phyloP scores from a whole-genome alignment of 2,797 vertebrate genomes.

The Scleropages formosus region DNA sequence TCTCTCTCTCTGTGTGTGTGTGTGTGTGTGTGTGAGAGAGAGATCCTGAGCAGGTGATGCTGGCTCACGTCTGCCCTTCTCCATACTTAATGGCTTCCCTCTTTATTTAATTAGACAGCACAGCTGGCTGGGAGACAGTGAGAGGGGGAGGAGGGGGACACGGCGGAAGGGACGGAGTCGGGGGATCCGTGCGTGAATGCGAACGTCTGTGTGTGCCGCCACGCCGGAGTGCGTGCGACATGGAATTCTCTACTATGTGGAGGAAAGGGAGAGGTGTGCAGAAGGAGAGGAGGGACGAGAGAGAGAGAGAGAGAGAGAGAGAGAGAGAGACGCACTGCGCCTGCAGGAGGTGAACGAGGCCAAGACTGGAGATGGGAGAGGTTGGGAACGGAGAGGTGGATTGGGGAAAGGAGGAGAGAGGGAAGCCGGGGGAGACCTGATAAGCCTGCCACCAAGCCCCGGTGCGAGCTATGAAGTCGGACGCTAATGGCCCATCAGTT shows the following conservation, averaged over 20 bases:
- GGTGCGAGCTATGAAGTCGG: too few species aligned
- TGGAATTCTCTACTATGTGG: neutral
- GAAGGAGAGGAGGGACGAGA: conserved; percentile 18
- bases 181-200: neutral
- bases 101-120: conserved; percentile 21
- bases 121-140: conserved; percentile 9
- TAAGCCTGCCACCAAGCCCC: too few species aligned
- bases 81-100: conserved; percentile 13
- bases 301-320: conserved; percentile 18
- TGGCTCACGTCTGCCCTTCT: neutral
- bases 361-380: too few species aligned
- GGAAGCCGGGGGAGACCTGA: too few species aligned
- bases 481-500: too few species aligned
- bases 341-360: neutral
- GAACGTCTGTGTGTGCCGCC: neutral
- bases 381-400: conserved; percentile 22
- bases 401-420: conserved; percentile 9
- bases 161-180: too few species aligned
- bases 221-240: neutral
- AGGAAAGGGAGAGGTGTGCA: neutral
- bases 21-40: neutral
- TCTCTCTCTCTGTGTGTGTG: too few species aligned
- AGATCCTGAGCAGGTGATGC: neutral
- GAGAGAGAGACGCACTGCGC: conserved; percentile 2
- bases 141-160: neutral